A percentile compares a stretch with the other conserved stretches of the same genome.
Conservation (phyloP, 2,888 invertebrate genomes). For the Lochmaea crataegi region DNA sequence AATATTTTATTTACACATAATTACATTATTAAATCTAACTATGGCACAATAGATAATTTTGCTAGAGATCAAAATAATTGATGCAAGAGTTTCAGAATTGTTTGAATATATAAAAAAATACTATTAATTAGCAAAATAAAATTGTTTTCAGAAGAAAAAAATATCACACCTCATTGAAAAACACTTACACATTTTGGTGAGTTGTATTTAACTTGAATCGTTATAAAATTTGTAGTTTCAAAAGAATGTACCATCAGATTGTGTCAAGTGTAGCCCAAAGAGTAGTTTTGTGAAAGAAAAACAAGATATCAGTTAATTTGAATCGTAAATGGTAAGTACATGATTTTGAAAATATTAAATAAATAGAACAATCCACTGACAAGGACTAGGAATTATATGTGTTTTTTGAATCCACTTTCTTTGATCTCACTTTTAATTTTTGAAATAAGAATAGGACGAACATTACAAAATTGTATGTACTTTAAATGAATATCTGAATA, state of each 20-base stretch:
- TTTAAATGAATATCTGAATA: no score
- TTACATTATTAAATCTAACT: slow-evolving; percentile 10
- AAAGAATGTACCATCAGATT: no score
- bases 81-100: neutral
- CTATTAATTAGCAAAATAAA: no score
- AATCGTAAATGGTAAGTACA: neutral
- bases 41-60: slow-evolving; percentile 24
- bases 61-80: neutral
- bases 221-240: no score
- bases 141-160: no score
- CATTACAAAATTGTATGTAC: no score
- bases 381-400: neutral
- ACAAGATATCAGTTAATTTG: neutral
- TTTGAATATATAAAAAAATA: neutral
- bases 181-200: no score
- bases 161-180: no score
- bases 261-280: neutral
- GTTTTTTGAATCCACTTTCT: neutral
- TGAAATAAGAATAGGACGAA: no score
- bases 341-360: neutral
- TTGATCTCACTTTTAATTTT: no score
- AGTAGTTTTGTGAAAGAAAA: neutral
- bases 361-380: neutral
- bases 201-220: no score
- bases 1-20: slow-evolving; percentile 7